These are phyloP conservation scores for Globicephala melas DNA, from an alignment of 2,113 vertebrate genomes.

Conservation along the genomic window DNA sequence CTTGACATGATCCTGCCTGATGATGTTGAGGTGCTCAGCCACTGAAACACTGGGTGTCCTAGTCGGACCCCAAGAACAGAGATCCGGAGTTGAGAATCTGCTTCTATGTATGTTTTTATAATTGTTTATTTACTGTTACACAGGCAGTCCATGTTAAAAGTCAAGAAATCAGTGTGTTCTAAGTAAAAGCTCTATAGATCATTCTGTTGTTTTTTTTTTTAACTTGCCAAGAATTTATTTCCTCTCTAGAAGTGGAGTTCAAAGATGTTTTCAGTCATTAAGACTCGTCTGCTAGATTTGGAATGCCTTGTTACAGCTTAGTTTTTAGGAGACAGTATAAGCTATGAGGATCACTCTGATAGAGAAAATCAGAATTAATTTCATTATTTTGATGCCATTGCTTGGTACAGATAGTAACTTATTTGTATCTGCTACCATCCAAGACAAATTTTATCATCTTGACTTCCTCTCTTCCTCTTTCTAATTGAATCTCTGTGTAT, in stretches of 20 bases:
- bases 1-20: not conserved
- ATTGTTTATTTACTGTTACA: not conserved
- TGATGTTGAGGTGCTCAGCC: not conserved
- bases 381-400: not conserved
- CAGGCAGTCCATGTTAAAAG: not conserved
- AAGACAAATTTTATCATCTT: constrained; percentile 27
- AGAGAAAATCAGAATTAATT: constrained; percentile 42
- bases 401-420: not conserved
- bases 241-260: not conserved
- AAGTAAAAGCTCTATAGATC: not conserved
- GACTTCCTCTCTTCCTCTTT: constrained; percentile 14
- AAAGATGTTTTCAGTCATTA: not conserved
- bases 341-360: not conserved
- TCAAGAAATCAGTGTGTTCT: not conserved
- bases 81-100: not conserved
- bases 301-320: not conserved
- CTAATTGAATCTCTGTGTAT: constrained; percentile 15
- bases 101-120: not conserved
- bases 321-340: constrained; percentile 27
- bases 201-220: constrained; percentile 7
- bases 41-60: not conserved
- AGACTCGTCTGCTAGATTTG: not conserved
- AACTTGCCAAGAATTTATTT: constrained; percentile 21
- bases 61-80: not conserved
- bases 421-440: constrained; percentile 19